These are phyloP conservation scores for Drosophila ezoana DNA, from an alignment of 2,888 invertebrate species.

Conservation along the genomic window DNA sequence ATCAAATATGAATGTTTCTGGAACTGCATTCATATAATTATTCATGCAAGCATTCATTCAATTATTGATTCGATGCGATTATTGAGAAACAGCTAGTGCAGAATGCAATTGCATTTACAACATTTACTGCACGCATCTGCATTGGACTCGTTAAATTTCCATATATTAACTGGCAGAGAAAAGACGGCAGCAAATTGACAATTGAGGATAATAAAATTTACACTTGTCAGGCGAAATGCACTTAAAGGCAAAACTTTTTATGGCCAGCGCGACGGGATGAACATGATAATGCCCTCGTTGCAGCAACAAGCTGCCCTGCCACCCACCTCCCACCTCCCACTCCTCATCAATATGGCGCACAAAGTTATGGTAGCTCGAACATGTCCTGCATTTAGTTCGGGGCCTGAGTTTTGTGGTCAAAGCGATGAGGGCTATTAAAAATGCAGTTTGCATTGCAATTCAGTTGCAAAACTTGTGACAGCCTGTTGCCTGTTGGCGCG, in stretches of 20 bases:
- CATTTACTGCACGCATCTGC: conserved; percentile 18
- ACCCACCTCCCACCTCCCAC: no score
- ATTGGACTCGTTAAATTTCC: conserved; percentile 27
- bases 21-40: neutral
- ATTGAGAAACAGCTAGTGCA: conserved; percentile 5
- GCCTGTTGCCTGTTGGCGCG: conserved; percentile 21
- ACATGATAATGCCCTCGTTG: conserved; percentile 11
- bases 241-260: conserved; percentile 24
- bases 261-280: conserved; percentile 1
- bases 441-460: conserved; percentile 26
- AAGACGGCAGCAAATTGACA: conserved; percentile 31
- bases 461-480: conserved; percentile 5
- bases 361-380: neutral
- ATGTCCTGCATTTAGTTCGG: conserved; percentile 23
- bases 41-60: conserved; percentile 4
- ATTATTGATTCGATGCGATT: conserved; percentile 12
- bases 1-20: neutral
- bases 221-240: conserved; percentile 13
- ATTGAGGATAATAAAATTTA: conserved; percentile 38
- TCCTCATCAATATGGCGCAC: neutral
- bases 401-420: conserved; percentile 17
- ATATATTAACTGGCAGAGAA: conserved; percentile 20
- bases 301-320: neutral
- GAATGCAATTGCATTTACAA: conserved; percentile 25
- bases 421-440: conserved; percentile 34